These are phyloP conservation scores for Hippocampus zosterae DNA, from an alignment of 2,113 vertebrate species.

Conservation along the genomic window DNA sequence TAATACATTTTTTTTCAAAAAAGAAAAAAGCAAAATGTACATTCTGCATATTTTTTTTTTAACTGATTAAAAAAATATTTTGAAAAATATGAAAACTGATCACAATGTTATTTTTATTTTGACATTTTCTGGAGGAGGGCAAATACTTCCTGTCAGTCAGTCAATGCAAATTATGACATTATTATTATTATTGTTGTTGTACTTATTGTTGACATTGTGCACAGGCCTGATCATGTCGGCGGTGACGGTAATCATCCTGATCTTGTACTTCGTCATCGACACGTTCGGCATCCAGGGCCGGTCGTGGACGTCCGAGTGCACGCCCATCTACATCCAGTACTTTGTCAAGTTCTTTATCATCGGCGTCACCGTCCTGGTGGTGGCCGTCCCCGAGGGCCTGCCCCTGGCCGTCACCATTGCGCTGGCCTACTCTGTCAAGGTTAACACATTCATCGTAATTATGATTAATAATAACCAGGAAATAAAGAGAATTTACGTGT, in stretches of 20 bases:
- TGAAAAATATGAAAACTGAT: too few relatives aligned
- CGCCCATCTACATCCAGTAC: conserved; percentile 94
- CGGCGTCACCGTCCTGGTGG: conserved; percentile 91
- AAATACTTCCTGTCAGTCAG: not conserved
- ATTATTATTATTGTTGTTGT: not conserved
- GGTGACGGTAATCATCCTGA: conserved; percentile 89
- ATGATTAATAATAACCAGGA: not conserved
- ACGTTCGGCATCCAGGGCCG: conserved; percentile 80
- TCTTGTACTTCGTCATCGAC: conserved; percentile 91
- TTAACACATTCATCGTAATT: conserved; percentile 33
- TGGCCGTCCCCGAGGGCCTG: conserved; percentile 93
- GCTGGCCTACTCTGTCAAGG: conserved; percentile 95
- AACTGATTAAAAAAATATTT: too few relatives aligned
- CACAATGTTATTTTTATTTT: too few relatives aligned
- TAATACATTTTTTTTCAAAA: too few relatives aligned
- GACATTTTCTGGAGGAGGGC: too few relatives aligned
- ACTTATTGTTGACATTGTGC: not conserved
- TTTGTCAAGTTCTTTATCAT: conserved; percentile 99
- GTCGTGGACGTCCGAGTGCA: conserved; percentile 84
- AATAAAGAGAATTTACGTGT: too few relatives aligned
- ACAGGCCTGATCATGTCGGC: conserved; percentile 93
- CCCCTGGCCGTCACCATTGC: conserved; percentile 95
- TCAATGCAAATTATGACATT: not conserved
- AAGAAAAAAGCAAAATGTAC: too few relatives aligned
- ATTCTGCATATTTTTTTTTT: too few relatives aligned